These are phyloP conservation scores for Pseudochaenichthys georgianus DNA, from an alignment of 2,797 vertebrate genomes.

Conservation along the genomic window DNA sequence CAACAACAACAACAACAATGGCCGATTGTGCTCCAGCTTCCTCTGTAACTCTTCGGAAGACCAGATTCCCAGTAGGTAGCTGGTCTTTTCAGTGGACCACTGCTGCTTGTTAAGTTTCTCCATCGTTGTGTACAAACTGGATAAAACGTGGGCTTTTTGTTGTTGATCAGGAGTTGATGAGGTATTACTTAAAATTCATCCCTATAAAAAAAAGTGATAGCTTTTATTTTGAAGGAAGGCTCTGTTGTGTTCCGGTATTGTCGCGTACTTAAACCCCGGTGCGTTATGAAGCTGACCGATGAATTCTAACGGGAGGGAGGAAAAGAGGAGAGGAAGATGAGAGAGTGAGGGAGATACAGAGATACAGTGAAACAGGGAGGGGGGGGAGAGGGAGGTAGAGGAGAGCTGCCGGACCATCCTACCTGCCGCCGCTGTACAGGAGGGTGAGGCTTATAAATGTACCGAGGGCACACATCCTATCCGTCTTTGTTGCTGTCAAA, in stretches of 20 bases:
- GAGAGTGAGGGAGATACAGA: constrained; percentile 40
- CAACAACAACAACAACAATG: too few species aligned
- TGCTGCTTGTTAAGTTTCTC: too few species aligned
- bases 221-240: constrained; percentile 74
- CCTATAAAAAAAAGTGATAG: neutral
- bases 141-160: too few species aligned
- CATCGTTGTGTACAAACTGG: too few species aligned
- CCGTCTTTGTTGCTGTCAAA: constrained; percentile 64
- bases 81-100: too few species aligned
- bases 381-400: constrained; percentile 30
- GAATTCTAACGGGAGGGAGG: constrained; percentile 19
- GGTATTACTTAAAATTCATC: too few species aligned
- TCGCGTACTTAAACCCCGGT: constrained; percentile 17
- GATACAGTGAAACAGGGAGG: constrained; percentile 20
- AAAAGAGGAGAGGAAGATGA: constrained; percentile 46
- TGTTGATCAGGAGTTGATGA: too few species aligned
- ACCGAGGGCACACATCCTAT: constrained; percentile 30
- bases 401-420: constrained; percentile 59
- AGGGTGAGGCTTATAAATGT: constrained; percentile 72
- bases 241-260: constrained; percentile 47
- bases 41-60: too few species aligned
- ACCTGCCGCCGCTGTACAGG: constrained; percentile 50
- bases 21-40: too few species aligned
- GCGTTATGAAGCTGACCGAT: constrained; percentile 28
- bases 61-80: too few species aligned